Conservation (phyloP, 2,888 invertebrate genomes). For the Drosophila pegasa region DNA sequence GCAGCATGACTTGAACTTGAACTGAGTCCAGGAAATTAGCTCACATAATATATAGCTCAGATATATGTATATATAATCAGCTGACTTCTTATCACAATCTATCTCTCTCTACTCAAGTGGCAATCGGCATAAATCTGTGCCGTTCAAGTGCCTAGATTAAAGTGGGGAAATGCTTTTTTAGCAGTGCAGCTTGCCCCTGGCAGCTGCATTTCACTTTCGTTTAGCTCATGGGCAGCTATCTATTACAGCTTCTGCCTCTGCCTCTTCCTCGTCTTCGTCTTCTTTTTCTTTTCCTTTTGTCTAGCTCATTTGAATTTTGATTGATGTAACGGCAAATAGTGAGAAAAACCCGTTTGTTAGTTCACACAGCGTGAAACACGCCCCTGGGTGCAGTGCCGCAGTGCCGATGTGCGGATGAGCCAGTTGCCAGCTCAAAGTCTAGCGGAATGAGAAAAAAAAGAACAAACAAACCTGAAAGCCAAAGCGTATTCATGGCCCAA, state of each 20-base stretch:
- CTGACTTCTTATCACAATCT: neutral
- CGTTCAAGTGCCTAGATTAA: slow-evolving; percentile 21
- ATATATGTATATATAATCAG: neutral
- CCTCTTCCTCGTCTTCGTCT: neutral
- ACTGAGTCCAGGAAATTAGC: neutral
- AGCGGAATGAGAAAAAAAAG: slow-evolving; percentile 22
- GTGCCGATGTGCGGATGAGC: slow-evolving; percentile 21
- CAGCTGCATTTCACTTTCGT: slow-evolving; percentile 62
- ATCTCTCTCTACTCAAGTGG: slow-evolving; percentile 36
- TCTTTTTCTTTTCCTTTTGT: slow-evolving; percentile 14
- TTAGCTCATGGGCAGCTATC: slow-evolving; percentile 36
- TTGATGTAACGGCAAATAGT: slow-evolving; percentile 64
- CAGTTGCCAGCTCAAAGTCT: slow-evolving; percentile 24
- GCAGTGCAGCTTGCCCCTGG: slow-evolving; percentile 9
- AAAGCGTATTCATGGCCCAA: slow-evolving; percentile 18
- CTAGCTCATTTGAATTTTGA: slow-evolving; percentile 61
- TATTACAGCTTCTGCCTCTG: slow-evolving; percentile 27
- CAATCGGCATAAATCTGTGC: slow-evolving; percentile 40
- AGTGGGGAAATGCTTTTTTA: slow-evolving; percentile 32
- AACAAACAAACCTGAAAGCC: slow-evolving; percentile 29
- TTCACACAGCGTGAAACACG: slow-evolving; percentile 53
- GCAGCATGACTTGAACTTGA: slow-evolving; percentile 28
- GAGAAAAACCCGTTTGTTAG: slow-evolving; percentile 58
- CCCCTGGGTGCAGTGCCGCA: slow-evolving; percentile 39
- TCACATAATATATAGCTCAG: slow-evolving; percentile 7